Evolutionary conservation across 2,797 vertebrate genomes (phyloP).

Genomic region (Leptodactylus fallax): DNA sequence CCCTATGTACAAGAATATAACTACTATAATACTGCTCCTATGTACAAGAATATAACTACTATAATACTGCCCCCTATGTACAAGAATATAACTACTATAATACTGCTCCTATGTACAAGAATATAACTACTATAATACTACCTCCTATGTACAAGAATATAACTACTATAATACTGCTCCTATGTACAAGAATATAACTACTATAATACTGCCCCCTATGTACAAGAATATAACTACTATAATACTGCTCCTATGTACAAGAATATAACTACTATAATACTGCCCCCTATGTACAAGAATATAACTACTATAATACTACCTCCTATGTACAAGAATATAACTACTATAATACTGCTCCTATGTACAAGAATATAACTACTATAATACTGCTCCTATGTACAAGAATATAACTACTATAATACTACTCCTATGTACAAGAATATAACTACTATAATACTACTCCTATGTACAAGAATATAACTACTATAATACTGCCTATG

Average conservation of each 20-base stretch:
- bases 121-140: slow-evolving; percentile 6
- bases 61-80: neutral
- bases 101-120: neutral
- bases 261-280: slow-evolving; percentile 10
- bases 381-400: neutral
- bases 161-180: slow-evolving; percentile 1
- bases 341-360: neutral
- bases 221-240: slow-evolving; percentile 6
- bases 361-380: slow-evolving; percentile 3
- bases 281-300: neutral
- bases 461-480: slow-evolving; percentile 1
- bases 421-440: neutral
- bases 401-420: slow-evolving; percentile 10
- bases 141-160: neutral
- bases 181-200: slow-evolving; percentile 1
- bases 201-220: neutral
- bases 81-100: slow-evolving; percentile 10
- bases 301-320: slow-evolving; percentile 8
- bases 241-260: neutral
- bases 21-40: slow-evolving; percentile 2
- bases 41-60: slow-evolving; percentile 1
- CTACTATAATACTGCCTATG: neutral
- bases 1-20: neutral
- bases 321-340: slow-evolving; percentile 4
- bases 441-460: slow-evolving; percentile 6